These are phyloP conservation scores for Aulostomus chinensis DNA, from an alignment of 2,797 vertebrate genomes.

Conservation along the genomic window DNA sequence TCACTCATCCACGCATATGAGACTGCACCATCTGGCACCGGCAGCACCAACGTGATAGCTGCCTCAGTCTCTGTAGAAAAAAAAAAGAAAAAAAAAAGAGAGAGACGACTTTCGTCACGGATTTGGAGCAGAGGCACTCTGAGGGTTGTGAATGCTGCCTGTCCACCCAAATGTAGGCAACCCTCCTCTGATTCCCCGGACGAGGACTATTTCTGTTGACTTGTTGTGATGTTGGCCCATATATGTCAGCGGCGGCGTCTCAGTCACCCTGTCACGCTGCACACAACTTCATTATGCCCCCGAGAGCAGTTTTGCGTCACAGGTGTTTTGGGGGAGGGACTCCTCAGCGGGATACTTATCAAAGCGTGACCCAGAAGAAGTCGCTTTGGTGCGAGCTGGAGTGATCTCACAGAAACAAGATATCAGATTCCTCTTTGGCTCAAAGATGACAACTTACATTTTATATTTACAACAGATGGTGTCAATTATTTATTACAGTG, in stretches of 20 bases:
- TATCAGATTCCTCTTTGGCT: no score
- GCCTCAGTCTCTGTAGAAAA: slow-evolving; percentile 31
- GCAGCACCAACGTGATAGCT: slow-evolving; percentile 22
- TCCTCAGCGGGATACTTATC: slow-evolving; percentile 25
- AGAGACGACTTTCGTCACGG: slow-evolving; percentile 16
- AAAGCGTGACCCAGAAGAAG: slow-evolving; percentile 19
- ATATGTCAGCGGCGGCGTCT: slow-evolving; percentile 34
- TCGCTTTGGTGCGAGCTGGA: slow-evolving; percentile 14
- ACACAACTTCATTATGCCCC: slow-evolving; percentile 15
- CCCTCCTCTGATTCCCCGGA: slow-evolving; percentile 14
- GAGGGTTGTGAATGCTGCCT: slow-evolving; percentile 23
- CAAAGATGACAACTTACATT: no score
- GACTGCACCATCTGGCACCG: slow-evolving; percentile 59
- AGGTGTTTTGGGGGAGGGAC: slow-evolving; percentile 27
- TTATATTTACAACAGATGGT: no score
- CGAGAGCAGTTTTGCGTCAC: slow-evolving; percentile 26
- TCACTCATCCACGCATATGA: slow-evolving; percentile 55
- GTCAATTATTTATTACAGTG: no score
- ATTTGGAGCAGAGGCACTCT: slow-evolving; percentile 14
- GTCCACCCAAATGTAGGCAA: slow-evolving; percentile 38
- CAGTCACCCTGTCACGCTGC: slow-evolving; percentile 13
- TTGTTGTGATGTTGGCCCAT: slow-evolving; percentile 21
- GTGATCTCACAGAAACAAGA: slow-evolving; percentile 7
- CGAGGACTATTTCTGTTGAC: slow-evolving; percentile 26
- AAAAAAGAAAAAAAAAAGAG: slow-evolving; percentile 15